phyloP scores from a whole-genome alignment of 2,888 invertebrate genomes.

The Pyrrhosoma nymphula region DNA sequence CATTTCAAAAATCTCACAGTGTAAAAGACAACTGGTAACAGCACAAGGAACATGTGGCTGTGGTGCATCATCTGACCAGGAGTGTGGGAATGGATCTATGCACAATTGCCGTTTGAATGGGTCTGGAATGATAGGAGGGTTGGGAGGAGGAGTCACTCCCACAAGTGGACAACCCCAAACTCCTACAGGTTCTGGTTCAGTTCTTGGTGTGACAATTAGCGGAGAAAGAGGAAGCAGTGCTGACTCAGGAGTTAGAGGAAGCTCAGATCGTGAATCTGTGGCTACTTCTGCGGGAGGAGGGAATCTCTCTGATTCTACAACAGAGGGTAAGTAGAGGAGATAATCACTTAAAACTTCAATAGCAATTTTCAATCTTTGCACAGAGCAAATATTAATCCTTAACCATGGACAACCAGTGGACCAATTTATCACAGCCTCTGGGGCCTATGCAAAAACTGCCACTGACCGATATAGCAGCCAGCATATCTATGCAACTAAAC shows the following conservation, averaged over 20 bases:
- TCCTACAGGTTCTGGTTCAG: conserved; percentile 32
- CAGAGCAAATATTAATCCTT: too few species aligned
- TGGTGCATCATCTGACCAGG: conserved; percentile 63
- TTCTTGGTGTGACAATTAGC: conserved; percentile 78
- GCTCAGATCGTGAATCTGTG: conserved; percentile 89
- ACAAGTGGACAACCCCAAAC: conserved; percentile 64
- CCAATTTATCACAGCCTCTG: too few species aligned
- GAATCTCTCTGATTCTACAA: conserved; percentile 89
- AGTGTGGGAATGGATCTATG: conserved; percentile 61
- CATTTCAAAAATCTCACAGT: conserved; percentile 29
- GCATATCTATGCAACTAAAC: too few species aligned
- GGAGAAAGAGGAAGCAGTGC: conserved; percentile 91
- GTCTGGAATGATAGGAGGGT: conserved; percentile 76
- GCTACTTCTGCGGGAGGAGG: conserved; percentile 91
- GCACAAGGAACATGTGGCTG: conserved; percentile 63
- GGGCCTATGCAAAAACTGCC: too few species aligned
- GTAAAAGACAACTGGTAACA: conserved; percentile 62
- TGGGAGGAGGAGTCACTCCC: conserved; percentile 76
- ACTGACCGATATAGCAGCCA: too few species aligned
- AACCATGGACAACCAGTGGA: too few species aligned
- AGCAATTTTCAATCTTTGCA: background rate
- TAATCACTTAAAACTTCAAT: background rate
- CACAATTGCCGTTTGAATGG: conserved; percentile 79
- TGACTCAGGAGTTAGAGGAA: conserved; percentile 91
- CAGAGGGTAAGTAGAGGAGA: conserved; percentile 81